These are phyloP conservation scores for Agrotis puta DNA, from an alignment of 2,888 invertebrate genomes.

Conservation along the genomic window DNA sequence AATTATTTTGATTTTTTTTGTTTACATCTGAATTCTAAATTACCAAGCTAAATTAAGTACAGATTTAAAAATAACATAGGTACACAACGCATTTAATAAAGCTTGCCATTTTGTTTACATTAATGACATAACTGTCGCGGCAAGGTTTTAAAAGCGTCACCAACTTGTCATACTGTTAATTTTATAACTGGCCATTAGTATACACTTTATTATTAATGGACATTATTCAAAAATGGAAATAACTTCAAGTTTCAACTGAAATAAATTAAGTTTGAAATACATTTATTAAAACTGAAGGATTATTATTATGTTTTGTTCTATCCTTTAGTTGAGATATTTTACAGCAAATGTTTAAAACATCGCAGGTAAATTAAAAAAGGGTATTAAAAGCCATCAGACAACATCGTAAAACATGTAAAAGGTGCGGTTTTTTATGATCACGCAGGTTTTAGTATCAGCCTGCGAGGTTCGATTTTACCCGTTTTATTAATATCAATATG, in stretches of 20 bases:
- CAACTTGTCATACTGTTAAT: slow-evolving; percentile 22
- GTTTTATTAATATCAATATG: slow-evolving; percentile 21
- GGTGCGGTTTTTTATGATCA: slow-evolving; percentile 2
- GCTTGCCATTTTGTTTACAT: slow-evolving; percentile 29
- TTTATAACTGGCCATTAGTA: slow-evolving; percentile 21
- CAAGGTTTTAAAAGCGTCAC: slow-evolving; percentile 23
- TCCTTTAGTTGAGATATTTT: slow-evolving; percentile 5
- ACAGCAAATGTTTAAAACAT: background rate
- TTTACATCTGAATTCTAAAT: background rate
- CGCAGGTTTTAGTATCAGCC: background rate
- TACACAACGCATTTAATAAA: slow-evolving; percentile 10
- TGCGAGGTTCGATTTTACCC: background rate
- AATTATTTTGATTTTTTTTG: no score
- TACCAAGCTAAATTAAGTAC: background rate
- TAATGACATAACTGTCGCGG: slow-evolving; percentile 10
- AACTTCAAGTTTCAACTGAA: background rate
- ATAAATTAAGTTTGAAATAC: slow-evolving; percentile 3
- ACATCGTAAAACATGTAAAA: background rate
- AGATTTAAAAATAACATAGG: background rate
- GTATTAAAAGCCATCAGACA: no score
- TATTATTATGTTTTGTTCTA: background rate
- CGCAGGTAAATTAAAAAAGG: background rate
- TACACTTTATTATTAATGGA: slow-evolving; percentile 12
- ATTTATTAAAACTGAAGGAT: background rate
- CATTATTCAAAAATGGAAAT: slow-evolving; percentile 19